phyloP scores from a whole-genome alignment of 2,888 invertebrate species.

The Selenia dentaria region DNA sequence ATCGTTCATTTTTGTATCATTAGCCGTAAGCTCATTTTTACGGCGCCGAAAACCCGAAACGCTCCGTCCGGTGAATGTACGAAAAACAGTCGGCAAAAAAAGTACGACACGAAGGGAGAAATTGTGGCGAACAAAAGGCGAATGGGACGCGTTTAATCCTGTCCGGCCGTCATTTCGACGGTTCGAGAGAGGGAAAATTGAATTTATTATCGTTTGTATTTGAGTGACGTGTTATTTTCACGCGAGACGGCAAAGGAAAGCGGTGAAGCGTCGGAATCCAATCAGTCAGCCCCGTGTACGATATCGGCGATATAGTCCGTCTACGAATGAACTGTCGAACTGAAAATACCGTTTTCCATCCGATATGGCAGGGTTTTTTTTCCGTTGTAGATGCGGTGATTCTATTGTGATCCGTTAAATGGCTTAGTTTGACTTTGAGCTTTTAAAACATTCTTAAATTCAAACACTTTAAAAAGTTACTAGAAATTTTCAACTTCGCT shows the following conservation, averaged over 20 bases:
- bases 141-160: conserved; percentile 78
- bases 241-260: conserved; percentile 66
- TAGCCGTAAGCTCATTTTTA: conserved; percentile 44
- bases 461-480: too few relatives aligned
- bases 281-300: conserved; percentile 74
- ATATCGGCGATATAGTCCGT: conserved; percentile 51
- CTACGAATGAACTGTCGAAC: conserved; percentile 56
- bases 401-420: conserved; percentile 29
- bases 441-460: too few relatives aligned
- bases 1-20: conserved; percentile 45
- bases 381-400: conserved; percentile 27
- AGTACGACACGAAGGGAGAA: conserved; percentile 52
- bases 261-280: conserved; percentile 62
- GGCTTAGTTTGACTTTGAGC: too few relatives aligned
- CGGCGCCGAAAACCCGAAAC: conserved; percentile 43
- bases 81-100: conserved; percentile 50
- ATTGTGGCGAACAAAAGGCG: conserved; percentile 78
- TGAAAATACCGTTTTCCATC: conserved; percentile 66
- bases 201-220: conserved; percentile 83
- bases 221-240: conserved; percentile 84
- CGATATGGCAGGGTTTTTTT: conserved; percentile 29
- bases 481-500: too few relatives aligned
- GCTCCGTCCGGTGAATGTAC: conserved; percentile 40
- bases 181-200: conserved; percentile 74
- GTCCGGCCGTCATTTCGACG: conserved; percentile 74